These are phyloP conservation scores for Indicator maculatus DNA, from an alignment of 2,113 vertebrate genomes.

Conservation along the genomic window DNA sequence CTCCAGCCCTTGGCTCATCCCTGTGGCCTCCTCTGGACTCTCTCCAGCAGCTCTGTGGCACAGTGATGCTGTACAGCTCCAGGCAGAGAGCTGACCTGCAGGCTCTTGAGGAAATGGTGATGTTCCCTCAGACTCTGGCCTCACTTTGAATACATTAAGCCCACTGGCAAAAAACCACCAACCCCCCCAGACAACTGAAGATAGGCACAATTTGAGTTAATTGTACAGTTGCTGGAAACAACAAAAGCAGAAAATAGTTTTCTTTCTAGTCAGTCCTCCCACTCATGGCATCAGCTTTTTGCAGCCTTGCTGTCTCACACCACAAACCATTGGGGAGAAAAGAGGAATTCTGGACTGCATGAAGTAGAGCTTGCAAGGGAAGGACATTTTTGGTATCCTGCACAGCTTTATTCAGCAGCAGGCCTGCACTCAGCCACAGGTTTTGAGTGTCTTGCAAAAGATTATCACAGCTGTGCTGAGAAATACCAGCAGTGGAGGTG, in stretches of 20 bases:
- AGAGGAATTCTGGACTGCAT: conserved; percentile 1
- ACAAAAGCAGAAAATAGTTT: conserved; percentile 16
- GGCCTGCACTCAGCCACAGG: not conserved
- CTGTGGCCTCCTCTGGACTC: no score
- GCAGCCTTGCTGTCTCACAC: not conserved
- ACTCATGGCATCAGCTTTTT: conserved; percentile 40
- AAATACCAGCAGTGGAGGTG: not conserved
- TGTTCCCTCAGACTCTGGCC: conserved; percentile 65
- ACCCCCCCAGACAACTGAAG: not conserved
- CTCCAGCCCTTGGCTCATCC: no score
- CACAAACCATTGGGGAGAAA: conserved; percentile 17
- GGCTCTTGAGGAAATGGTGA: conserved; percentile 74
- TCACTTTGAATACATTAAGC: conserved; percentile 71
- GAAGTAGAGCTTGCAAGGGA: not conserved
- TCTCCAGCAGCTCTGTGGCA: no score
- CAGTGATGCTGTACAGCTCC: not conserved
- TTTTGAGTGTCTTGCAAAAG: not conserved
- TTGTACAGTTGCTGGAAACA: conserved; percentile 68
- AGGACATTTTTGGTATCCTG: not conserved
- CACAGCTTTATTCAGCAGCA: not conserved
- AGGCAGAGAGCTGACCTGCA: conserved; percentile 67
- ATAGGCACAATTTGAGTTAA: conserved; percentile 74
- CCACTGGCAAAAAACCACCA: conserved; percentile 34
- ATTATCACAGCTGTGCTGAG: not conserved
- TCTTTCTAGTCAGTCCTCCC: conserved; percentile 40